phyloP scores from a whole-genome alignment of 2,797 vertebrate species.

The Coccyzus lansbergi region DNA sequence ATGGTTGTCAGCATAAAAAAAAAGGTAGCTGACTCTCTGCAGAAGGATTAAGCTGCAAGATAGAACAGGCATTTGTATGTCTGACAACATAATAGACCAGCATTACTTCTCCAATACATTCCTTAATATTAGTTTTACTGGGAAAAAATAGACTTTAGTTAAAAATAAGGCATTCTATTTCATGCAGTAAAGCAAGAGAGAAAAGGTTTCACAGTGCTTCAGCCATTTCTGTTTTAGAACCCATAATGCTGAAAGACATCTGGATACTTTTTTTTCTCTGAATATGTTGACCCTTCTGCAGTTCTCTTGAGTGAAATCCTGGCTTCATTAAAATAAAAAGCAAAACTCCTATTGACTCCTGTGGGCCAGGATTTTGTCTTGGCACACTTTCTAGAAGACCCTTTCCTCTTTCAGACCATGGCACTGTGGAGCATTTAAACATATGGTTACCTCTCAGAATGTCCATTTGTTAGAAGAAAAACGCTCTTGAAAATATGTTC shows the following conservation, averaged over 20 bases:
- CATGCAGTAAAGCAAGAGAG: not conserved
- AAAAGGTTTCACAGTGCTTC: not conserved
- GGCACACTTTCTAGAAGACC: conserved; percentile 20
- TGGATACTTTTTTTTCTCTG: not conserved
- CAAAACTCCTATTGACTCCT: conserved; percentile 42
- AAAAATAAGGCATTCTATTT: not conserved
- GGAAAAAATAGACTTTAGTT: not conserved
- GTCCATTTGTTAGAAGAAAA: conserved; percentile 49
- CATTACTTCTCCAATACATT: not conserved
- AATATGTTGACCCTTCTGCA: conserved; percentile 33
- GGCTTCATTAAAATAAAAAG: conserved; percentile 53
- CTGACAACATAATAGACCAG: not conserved
- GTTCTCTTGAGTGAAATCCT: conserved; percentile 53
- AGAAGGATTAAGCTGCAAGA: not conserved
- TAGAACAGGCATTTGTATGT: not conserved
- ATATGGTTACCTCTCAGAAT: conserved; percentile 47
- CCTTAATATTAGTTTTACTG: not conserved
- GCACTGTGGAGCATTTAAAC: conserved; percentile 49
- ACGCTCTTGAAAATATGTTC: conserved; percentile 54
- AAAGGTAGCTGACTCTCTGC: not conserved
- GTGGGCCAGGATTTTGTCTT: conserved; percentile 41
- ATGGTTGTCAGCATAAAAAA: not conserved
- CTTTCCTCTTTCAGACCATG: conserved; percentile 12
- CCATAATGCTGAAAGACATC: conserved; percentile 14
- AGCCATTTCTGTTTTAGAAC: conserved; percentile 7